A percentile compares a stretch with the other conserved stretches of the same genome.
phyloP scores from a whole-genome alignment of 1,140 invertebrate genomes.

The Drosophila azteca region DNA sequence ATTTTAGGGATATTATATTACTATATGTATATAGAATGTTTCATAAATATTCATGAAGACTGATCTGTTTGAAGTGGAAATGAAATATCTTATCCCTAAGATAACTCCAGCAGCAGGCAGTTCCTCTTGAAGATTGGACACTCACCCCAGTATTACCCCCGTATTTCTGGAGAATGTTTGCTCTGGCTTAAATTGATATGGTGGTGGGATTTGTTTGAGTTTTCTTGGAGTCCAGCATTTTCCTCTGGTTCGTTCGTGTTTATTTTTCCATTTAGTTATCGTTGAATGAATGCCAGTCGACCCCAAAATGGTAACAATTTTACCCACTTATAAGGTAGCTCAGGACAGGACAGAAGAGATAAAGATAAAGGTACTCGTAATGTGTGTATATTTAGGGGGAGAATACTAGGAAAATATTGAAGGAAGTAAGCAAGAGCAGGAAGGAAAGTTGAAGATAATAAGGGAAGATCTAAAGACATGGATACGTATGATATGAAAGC shows the following conservation, averaged over 20 bases:
- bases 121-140: too few species aligned
- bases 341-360: too few species aligned
- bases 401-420: background rate
- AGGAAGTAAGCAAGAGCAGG: too few species aligned
- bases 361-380: background rate
- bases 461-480: too few species aligned
- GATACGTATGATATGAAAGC: too few species aligned
- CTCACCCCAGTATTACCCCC: too few species aligned
- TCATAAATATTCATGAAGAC: too few species aligned
- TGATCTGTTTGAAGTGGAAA: too few species aligned
- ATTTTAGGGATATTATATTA: too few species aligned
- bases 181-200: slow-evolving; percentile 16
- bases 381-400: background rate
- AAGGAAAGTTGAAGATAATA: background rate
- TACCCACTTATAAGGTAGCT: background rate
- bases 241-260: slow-evolving; percentile 1
- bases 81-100: too few species aligned
- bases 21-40: too few species aligned
- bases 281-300: slow-evolving; percentile 7
- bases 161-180: slow-evolving; percentile 12
- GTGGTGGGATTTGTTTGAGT: slow-evolving; percentile 18
- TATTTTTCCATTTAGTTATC: slow-evolving; percentile 33
- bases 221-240: background rate
- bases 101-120: too few species aligned
- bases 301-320: slow-evolving; percentile 11